Evolutionary conservation across 2,888 invertebrate genomes (phyloP), one percentile per base, ranked within the genome.

Genomic region (Dysmachus trigonus): DNA sequence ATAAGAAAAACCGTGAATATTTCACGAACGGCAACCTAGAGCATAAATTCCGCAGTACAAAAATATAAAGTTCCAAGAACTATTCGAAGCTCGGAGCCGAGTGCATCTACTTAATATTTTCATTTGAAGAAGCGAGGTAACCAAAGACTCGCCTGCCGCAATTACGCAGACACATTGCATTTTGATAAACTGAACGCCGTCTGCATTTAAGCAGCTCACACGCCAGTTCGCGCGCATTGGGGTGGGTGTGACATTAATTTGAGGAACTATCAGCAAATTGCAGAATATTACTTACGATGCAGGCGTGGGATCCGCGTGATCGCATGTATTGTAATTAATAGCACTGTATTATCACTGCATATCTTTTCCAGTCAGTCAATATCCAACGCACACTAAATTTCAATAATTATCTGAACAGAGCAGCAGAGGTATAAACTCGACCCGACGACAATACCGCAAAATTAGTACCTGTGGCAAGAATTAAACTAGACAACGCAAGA

Each of bases 171-270:
- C 18, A 62, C 35, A 76, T 47, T 79, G 79, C 41, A n/a, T n/a
- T 47, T 79, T 51, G 51, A 79, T 79, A 79, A 79, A 30, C 5
- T n/a, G 79, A 79, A 31, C 15, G n/a, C 6, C 27, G 51, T 30
- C 30, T 79, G 27, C 79, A 30, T 77, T 77, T 41, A 7, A 35
- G 5, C 3, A 18, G 10, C 47, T 30, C 31, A 38, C 76, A 76
- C 8, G 35, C 35, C 5, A 15, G 5, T 15, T 0, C n/a, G 13
- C 7, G 22, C 8, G 13, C 18, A 38, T 77, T 22, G 41, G 13
- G 77, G 18, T 41, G 15, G 41, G 27, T 18, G 30, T 47, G 79
- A 79, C 79, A 79, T 79, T 79, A 79, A 79, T 79, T 79, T 79
- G 51, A 51, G 41, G 47, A 41, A 31, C 47, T 51, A 79, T 79